Percentiles rank a stretch among this genome's conserved stretches.
Conservation (phyloP, 2,888 invertebrate genomes). For the Neria commutata region DNA sequence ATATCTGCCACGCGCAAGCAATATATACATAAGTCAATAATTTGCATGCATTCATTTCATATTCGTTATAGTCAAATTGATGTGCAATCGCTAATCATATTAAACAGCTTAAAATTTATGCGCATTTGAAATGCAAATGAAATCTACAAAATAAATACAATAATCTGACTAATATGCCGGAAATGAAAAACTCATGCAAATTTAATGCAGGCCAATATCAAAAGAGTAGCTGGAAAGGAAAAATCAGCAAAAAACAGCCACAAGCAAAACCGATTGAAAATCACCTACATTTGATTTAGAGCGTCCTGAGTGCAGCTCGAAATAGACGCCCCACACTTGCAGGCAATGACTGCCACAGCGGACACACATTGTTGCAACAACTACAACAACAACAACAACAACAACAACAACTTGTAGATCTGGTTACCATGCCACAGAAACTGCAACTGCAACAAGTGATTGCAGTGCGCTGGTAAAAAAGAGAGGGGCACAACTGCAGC, state of each 20-base stretch:
- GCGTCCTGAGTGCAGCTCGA: neutral
- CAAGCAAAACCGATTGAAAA: neutral
- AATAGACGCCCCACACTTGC: neutral
- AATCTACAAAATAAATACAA: neutral
- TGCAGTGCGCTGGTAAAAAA: too few species aligned
- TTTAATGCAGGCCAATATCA: neutral
- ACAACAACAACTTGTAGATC: neutral
- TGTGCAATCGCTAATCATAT: neutral
- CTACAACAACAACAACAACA: conserved; percentile 5
- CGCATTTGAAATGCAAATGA: neutral
- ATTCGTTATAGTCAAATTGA: too few species aligned
- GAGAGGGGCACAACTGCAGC: too few species aligned
- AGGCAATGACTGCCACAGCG: neutral
- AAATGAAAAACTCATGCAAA: neutral
- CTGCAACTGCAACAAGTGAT: neutral
- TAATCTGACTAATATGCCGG: neutral
- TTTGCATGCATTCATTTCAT: too few species aligned
- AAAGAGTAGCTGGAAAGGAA: too few species aligned
- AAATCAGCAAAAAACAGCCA: neutral
- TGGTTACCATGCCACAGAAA: too few species aligned
- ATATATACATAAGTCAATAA: too few species aligned
- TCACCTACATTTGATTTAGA: neutral
- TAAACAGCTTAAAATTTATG: neutral
- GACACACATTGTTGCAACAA: too few species aligned
- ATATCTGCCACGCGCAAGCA: too few species aligned